Evolutionary conservation across 2,888 invertebrate species (phyloP).

Genomic region (Ptychoptera contaminata): DNA sequence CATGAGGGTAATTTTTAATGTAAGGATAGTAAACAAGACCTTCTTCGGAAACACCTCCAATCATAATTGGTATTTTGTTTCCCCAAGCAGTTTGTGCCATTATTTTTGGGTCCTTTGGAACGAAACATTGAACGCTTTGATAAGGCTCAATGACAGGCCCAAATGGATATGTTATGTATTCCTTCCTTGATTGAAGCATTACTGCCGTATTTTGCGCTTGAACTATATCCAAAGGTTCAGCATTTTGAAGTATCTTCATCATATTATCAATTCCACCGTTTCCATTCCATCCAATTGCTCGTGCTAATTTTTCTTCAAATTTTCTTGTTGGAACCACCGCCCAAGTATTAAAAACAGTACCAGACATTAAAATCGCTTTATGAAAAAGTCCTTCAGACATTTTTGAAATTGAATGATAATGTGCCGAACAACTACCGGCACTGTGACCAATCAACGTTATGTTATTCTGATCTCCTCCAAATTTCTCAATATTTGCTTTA

Average conservation of each 20-base stretch:
- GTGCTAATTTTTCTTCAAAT: constrained; percentile 23
- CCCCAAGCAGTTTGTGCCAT: constrained; percentile 23
- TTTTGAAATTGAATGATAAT: constrained; percentile 34
- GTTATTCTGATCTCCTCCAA: constrained; percentile 5
- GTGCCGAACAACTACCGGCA: constrained; percentile 33
- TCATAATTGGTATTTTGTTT: constrained; percentile 22
- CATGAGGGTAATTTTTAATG: too few species aligned
- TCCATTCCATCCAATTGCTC: constrained; percentile 21
- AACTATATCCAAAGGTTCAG: constrained; percentile 19
- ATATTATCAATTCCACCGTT: constrained; percentile 22
- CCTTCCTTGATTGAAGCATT: constrained; percentile 21
- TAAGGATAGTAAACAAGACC: constrained; percentile 14
- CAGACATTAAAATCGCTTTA: constrained; percentile 27
- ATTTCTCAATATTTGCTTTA: not conserved
- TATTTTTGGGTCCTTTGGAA: constrained; percentile 17
- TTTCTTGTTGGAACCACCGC: constrained; percentile 20
- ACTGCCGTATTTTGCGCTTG: constrained; percentile 18
- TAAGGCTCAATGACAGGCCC: constrained; percentile 28
- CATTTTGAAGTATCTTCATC: constrained; percentile 20
- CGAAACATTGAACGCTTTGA: constrained; percentile 20
- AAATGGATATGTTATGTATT: constrained; percentile 21
- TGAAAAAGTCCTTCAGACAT: constrained; percentile 29
- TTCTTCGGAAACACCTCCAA: constrained; percentile 26
- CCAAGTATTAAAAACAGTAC: constrained; percentile 23
- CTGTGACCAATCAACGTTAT: constrained; percentile 12